phyloP scores from a whole-genome alignment of 2,888 invertebrate genomes.

The Pandemis corylana region DNA sequence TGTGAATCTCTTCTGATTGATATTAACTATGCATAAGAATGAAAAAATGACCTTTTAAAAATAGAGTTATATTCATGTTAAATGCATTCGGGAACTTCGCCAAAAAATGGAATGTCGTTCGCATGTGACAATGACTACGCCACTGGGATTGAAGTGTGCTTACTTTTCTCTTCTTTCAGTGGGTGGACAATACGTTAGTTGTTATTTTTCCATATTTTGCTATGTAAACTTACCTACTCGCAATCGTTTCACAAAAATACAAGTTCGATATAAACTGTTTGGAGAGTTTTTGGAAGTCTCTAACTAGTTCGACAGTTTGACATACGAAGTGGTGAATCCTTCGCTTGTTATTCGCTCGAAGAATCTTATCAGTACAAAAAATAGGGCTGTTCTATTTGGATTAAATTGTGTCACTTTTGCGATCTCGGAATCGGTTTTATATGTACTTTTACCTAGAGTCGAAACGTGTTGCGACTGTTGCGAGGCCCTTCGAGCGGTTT shows the following conservation, averaged over 20 bases:
- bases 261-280: neutral
- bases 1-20: neutral
- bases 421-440: conserved; percentile 2
- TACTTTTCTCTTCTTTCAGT: neutral
- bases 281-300: too few species aligned
- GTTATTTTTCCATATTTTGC: neutral
- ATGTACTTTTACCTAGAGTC: neutral
- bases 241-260: neutral
- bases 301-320: too few species aligned
- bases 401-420: neutral
- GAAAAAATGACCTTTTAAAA: neutral
- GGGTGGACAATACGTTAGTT: neutral
- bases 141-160: neutral
- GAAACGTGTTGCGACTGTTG: neutral
- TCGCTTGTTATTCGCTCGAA: too few species aligned
- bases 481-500: conserved; percentile 7
- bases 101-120: neutral
- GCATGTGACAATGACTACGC: neutral
- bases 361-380: too few species aligned
- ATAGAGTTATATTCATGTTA: neutral
- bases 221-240: neutral
- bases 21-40: neutral
- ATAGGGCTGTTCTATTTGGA: neutral
- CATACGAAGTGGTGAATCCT: too few species aligned
- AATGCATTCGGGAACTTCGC: neutral